Conservation (phyloP, 1,140 invertebrate species). For the Megalopta genalis region DNA sequence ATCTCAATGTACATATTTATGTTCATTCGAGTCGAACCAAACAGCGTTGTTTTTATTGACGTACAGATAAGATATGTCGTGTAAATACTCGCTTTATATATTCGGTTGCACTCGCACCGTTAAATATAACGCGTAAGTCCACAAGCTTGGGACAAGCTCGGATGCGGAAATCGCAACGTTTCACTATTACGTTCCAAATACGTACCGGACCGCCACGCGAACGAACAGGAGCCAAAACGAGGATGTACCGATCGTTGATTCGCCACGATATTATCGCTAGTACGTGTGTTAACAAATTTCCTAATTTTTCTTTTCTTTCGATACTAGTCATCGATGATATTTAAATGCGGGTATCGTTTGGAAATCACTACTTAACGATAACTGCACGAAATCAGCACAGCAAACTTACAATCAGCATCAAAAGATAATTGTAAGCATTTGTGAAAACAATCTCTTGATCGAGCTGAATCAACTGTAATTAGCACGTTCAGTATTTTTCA, state of each 20-base stretch:
- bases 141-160: neutral
- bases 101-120: neutral
- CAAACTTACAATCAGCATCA: neutral
- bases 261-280: neutral
- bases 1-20: conserved; percentile 21
- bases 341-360: neutral
- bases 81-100: conserved; percentile 33
- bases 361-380: conserved; percentile 9
- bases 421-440: neutral
- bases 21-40: neutral
- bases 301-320: neutral
- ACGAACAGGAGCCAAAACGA: neutral
- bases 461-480: too few relatives aligned
- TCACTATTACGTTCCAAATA: neutral
- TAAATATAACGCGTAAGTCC: neutral
- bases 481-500: too few relatives aligned
- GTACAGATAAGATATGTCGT: conserved; percentile 2
- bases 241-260: neutral
- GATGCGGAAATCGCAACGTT: neutral
- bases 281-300: conserved; percentile 8
- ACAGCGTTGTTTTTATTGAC: neutral
- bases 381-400: neutral
- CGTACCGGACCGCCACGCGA: neutral
- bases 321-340: conserved; percentile 45
- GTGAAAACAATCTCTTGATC: neutral